Base-by-base conservation (phyloP, 1,140 invertebrate species). In the Papilio dardanus region DNA sequence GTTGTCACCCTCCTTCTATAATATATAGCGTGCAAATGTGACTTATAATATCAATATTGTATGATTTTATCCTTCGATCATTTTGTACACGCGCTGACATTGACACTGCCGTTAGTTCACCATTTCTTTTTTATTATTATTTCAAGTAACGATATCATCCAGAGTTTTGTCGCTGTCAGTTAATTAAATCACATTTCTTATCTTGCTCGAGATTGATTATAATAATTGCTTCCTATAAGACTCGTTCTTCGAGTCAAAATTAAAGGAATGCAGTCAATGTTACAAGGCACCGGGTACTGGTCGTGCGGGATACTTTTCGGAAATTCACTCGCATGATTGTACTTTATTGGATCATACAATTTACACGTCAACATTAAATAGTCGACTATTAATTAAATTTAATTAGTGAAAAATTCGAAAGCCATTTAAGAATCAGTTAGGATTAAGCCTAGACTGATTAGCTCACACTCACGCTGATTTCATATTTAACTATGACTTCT, bases 191-290 rank as follows among this genome's bases (percentile, higher is more conserved):
- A 19, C 6, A n/a, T 46, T 46, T 46, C 42, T 46, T 46, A 46
- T 46, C 42, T 46, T 19, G 42, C 42, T 46, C 42, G 42, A 46
- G n/a, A 46, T 46, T 46, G 16, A 46, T 46, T 46, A 46, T 46
- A 46, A 46, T 46, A 46, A 46, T 46, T 46, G 42, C 42, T 46
- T 46, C n/a, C 42, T 46, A 54, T 54, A 54, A 21, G 50, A 54
- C 50, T 54, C 21, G 50, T 54, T 54, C 21, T 62, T 62, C 54
- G 16, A 30, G 54, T 28, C 24, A 28, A 62, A 62, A 28, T 62
- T 62, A 62, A 62, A 62, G 54, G 54, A 62, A 62, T 62, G 54
- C 54, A 28, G 24, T 62, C 24, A 62, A 62, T 14, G 10, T 62
- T 28, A 58, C 50, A 58, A 62, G 24, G 24, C 24, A 62, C 2